A percentile compares a stretch with the other conserved stretches of the same genome.
Conservation (phyloP, 2,888 invertebrate genomes). For the Sminthurinus aureus region DNA sequence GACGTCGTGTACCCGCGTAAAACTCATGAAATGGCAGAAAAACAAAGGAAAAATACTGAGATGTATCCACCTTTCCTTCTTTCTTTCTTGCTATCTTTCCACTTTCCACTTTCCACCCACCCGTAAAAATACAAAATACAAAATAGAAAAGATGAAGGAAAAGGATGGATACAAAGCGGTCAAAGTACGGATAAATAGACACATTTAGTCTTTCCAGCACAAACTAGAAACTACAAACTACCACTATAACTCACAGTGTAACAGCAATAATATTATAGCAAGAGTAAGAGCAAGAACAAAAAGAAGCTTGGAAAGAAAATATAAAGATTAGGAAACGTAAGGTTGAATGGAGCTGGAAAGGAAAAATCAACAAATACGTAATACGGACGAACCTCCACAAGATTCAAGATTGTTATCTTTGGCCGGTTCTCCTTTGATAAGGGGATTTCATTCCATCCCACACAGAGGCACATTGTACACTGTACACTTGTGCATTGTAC, state of each 20-base stretch:
- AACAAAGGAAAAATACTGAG: no score
- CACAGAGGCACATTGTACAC: neutral
- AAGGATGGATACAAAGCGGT: no score
- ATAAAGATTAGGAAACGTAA: constrained; percentile 1
- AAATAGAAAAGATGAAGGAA: neutral
- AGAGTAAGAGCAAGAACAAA: neutral
- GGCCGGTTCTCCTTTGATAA: constrained; percentile 21
- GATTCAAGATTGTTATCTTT: constrained; percentile 33
- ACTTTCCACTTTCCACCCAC: neutral
- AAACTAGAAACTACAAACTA: no score
- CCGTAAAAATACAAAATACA: neutral
- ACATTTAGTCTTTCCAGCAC: neutral
- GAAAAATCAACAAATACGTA: constrained; percentile 26
- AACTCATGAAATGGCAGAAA: no score
- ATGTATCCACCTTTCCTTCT: no score
- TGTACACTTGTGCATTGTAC: constrained; percentile 16
- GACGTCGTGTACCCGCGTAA: no score
- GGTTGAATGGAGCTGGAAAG: no score
- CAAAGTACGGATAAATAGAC: no score
- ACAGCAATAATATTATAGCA: no score
- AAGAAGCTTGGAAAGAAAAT: neutral
- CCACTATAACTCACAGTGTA: no score
- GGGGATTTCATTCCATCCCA: constrained; percentile 38
- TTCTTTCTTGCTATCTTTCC: no score
- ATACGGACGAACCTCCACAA: constrained; percentile 10